A percentile compares a stretch with the other conserved stretches of the same genome.
Conservation (phyloP, 2,888 invertebrate genomes). For the Eudemis profundana region DNA sequence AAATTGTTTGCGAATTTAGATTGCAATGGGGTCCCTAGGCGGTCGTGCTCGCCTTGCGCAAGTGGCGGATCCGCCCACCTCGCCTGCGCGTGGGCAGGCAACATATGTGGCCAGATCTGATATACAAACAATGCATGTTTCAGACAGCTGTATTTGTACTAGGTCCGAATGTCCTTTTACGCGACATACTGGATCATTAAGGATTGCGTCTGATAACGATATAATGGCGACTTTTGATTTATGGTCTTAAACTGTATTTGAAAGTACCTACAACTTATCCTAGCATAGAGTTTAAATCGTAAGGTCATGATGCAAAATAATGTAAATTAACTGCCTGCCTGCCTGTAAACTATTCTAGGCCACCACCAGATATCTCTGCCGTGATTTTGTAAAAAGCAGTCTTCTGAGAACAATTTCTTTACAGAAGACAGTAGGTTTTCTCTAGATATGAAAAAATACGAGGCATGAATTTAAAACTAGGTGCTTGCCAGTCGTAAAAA, state of each 20-base stretch:
- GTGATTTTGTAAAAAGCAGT: too few relatives aligned
- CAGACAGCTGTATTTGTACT: slow-evolving; percentile 27
- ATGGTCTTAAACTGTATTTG: background rate
- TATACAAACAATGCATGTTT: slow-evolving; percentile 38
- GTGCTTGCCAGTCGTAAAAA: too few relatives aligned
- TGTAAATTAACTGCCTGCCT: too few relatives aligned
- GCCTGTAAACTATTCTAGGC: too few relatives aligned
- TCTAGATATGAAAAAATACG: too few relatives aligned
- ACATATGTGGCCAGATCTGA: slow-evolving; percentile 38
- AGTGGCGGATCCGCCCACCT: slow-evolving; percentile 54
- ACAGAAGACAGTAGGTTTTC: too few relatives aligned
- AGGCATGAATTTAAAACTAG: too few relatives aligned
- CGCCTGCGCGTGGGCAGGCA: slow-evolving; percentile 34
- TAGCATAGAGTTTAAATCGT: too few relatives aligned
- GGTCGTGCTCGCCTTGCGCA: slow-evolving; percentile 53
- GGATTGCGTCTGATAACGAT: slow-evolving; percentile 15
- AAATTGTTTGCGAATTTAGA: slow-evolving; percentile 38
- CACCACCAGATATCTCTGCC: too few relatives aligned
- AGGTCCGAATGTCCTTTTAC: slow-evolving; percentile 37
- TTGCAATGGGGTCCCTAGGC: slow-evolving; percentile 41
- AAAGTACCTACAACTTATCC: too few relatives aligned
- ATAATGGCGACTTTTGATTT: slow-evolving; percentile 18
- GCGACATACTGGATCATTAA: slow-evolving; percentile 24
- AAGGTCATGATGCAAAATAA: too few relatives aligned
- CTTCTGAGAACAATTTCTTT: too few relatives aligned